A percentile compares a stretch with the other conserved stretches of the same genome.
Evolutionary conservation across 2,113 vertebrate species (phyloP).

Genomic region (Talpa occidentalis): DNA sequence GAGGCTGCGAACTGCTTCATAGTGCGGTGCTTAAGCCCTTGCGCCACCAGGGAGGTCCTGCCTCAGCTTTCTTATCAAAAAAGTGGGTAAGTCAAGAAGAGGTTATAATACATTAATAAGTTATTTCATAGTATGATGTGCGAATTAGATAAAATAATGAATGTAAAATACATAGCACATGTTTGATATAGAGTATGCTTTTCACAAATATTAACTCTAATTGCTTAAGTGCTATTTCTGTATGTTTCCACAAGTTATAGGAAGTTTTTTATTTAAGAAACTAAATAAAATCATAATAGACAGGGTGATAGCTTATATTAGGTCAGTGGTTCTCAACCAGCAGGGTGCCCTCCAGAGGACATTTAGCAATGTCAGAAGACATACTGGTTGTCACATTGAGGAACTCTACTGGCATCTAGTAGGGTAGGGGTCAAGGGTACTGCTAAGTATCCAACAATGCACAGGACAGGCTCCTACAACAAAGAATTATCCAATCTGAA

Average conservation of each 20-base stretch:
- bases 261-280: constrained; percentile 5
- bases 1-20: too few relatives aligned
- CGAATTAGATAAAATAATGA: not conserved
- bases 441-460: not conserved
- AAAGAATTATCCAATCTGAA: not conserved
- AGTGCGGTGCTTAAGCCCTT: too few relatives aligned
- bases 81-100: not conserved
- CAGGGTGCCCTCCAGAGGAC: not conserved
- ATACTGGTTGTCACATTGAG: not conserved
- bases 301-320: not conserved
- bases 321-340: not conserved
- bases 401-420: not conserved
- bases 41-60: too few relatives aligned
- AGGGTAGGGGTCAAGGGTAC: not conserved
- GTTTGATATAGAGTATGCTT: not conserved
- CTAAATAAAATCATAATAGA: not conserved
- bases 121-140: not conserved
- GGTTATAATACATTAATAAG: not conserved
- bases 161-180: not conserved
- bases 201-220: not conserved
- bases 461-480: not conserved
- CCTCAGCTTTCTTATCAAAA: not conserved
- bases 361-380: not conserved
- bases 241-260: not conserved
- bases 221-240: not conserved